Evolutionary conservation across 2,113 vertebrate species (phyloP).

Genomic region (Raphicerus campestris): DNA sequence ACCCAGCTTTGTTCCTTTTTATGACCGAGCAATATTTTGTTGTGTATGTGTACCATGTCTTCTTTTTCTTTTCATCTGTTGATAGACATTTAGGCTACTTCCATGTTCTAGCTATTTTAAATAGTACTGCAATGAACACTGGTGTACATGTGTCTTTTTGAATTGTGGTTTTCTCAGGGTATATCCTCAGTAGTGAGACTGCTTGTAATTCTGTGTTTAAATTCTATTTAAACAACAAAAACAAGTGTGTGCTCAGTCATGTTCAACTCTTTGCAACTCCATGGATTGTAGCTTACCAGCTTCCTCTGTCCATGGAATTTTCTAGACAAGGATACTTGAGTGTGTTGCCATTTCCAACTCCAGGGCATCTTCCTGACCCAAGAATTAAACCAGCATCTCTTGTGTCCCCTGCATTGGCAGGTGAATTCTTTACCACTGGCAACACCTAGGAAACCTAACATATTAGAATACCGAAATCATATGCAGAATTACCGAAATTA

Average conservation of each 20-base stretch:
- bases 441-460: not conserved
- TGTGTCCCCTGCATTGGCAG: not conserved
- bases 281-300: not conserved
- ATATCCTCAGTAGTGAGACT: not conserved
- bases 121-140: not conserved
- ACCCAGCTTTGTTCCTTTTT: not conserved
- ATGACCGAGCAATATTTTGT: not conserved
- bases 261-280: accelerated
- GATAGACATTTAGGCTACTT: not conserved
- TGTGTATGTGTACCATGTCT: not conserved
- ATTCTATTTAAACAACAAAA: not conserved
- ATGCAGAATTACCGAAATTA: not conserved
- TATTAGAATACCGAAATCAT: not conserved
- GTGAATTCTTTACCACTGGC: not conserved
- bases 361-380: not conserved
- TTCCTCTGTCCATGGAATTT: not conserved
- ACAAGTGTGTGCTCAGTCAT: not conserved
- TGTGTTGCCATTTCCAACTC: not conserved
- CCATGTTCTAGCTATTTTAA: not conserved
- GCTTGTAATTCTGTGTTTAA: not conserved
- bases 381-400: not conserved
- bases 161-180: not conserved
- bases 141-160: not conserved
- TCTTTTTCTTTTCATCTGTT: not conserved
- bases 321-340: not conserved